Conservation (phyloP, 2,797 vertebrate genomes). For the Eospalax fontanierii region DNA sequence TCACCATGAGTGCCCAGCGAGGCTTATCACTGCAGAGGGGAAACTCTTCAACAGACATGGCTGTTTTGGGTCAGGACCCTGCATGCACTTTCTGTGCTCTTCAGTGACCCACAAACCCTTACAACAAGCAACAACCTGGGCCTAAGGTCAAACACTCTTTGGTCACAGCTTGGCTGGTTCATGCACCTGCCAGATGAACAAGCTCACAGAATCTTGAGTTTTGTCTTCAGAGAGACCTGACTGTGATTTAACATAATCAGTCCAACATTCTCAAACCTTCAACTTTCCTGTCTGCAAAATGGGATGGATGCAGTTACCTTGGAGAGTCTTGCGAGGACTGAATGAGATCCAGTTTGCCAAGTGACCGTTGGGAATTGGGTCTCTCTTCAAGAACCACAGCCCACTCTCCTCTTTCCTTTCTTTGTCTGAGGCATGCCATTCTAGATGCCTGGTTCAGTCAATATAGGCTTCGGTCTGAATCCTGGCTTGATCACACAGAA, state of each 20-base stretch:
- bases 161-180: not conserved
- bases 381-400: not conserved
- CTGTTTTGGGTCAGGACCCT: not conserved
- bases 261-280: not conserved
- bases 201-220: not conserved
- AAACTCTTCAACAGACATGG: not conserved
- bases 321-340: not conserved
- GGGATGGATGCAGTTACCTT: not conserved
- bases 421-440: not conserved
- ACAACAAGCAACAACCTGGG: not conserved
- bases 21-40: not conserved
- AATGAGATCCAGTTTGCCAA: not conserved
- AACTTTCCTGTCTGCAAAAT: not conserved
- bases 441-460: not conserved
- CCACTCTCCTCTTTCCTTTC: not conserved
- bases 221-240: not conserved
- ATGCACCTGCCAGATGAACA: not conserved
- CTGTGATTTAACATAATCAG: not conserved
- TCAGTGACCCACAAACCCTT: not conserved
- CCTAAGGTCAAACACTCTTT: not conserved
- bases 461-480: not conserved
- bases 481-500: not conserved
- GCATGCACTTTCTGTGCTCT: not conserved
- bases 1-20: fast-evolving
- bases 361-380: not conserved